Evolutionary conservation across 2,113 vertebrate genomes (phyloP).

Genomic region (Tragelaphus buxtoni): DNA sequence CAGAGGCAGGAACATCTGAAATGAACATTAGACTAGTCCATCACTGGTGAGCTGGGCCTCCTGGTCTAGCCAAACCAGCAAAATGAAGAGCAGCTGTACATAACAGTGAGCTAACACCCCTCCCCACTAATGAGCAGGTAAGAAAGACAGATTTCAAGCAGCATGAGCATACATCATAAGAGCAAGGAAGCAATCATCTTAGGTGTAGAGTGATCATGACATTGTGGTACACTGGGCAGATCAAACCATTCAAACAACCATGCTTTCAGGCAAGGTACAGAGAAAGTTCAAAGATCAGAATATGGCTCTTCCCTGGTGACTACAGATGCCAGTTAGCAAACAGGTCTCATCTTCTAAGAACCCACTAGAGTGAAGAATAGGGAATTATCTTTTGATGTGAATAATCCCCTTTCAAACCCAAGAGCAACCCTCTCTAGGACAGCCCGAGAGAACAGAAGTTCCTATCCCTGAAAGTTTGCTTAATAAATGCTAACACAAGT

Average conservation of each 20-base stretch:
- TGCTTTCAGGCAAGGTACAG: neutral
- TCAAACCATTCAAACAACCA: neutral
- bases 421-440: neutral
- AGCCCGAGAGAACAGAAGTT: neutral
- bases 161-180: neutral
- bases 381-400: neutral
- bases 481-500: constrained; percentile 1
- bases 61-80: neutral
- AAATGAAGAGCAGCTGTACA: neutral
- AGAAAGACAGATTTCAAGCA: neutral
- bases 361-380: neutral
- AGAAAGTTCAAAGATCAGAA: neutral
- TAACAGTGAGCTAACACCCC: neutral
- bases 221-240: neutral
- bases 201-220: neutral
- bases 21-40: neutral
- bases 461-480: neutral
- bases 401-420: neutral
- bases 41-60: neutral
- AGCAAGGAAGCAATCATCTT: neutral
- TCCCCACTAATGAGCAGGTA: neutral
- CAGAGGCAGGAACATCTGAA: neutral
- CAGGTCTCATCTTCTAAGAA: neutral
- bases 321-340: neutral
- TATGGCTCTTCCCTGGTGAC: neutral